Conservation (phyloP, 2,113 vertebrate genomes). For the Sporophila hypoxantha region DNA sequence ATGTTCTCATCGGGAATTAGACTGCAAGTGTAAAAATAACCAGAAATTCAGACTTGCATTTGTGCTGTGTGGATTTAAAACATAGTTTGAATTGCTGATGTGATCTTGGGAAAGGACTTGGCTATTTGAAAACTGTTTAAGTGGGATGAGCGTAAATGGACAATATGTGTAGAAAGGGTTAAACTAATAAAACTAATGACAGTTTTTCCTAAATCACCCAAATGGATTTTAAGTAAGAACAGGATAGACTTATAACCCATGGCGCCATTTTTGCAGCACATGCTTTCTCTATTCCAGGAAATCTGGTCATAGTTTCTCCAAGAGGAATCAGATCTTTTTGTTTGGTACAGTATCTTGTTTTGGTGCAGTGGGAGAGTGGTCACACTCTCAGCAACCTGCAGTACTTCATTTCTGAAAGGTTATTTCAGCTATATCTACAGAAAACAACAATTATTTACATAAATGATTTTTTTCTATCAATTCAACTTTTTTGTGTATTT, state of each 20-base stretch:
- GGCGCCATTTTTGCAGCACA: neutral
- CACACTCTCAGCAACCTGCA: neutral
- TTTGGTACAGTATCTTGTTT: neutral
- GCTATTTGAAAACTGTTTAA: neutral
- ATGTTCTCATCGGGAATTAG: neutral
- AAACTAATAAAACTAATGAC: neutral
- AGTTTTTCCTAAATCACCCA: neutral
- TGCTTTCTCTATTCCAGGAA: neutral
- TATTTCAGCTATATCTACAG: neutral
- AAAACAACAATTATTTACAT: neutral
- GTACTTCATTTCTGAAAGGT: neutral
- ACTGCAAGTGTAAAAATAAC: neutral
- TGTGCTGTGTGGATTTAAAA: neutral
- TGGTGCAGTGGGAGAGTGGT: neutral
- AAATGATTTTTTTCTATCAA: neutral
- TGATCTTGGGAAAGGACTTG: neutral
- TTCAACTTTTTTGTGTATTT: neutral
- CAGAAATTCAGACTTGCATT: neutral
- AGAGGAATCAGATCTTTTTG: neutral
- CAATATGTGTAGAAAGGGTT: neutral
- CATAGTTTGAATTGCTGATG: neutral
- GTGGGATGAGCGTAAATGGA: neutral
- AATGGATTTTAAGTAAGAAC: neutral
- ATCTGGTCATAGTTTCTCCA: neutral
- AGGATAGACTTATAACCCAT: rapidly evolving